Evolutionary conservation across 2,113 vertebrate genomes (phyloP), one percentile per base, ranked within the genome.

Genomic region (Zapus hudsonius): DNA sequence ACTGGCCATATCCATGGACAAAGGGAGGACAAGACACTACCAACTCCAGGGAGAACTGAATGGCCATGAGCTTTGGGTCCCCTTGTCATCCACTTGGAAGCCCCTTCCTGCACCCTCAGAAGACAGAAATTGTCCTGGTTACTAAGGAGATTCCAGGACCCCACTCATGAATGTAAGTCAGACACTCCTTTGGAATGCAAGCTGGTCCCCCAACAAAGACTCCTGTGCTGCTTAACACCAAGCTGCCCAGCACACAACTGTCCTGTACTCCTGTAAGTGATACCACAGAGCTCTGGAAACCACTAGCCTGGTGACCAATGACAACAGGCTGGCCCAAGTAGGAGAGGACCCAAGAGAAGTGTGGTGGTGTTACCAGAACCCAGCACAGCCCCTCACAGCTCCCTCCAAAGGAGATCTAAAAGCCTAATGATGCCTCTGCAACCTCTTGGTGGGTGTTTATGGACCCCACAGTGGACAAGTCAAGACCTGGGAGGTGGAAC

Each of bases 281-380:
- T 22, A 73, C 59, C 52, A 70, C 93, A 96, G 95, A 91, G 88
- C 96, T 79, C 94, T 94, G 96, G 95, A 94, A 96, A 76, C 96
- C 61, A 90, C 90, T 69, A 93, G 96, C 94, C 94, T 93, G 87
- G 96, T 93, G 76, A 96, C 96, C 96, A 94, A 92, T 73, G 13
- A 57, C 25, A n/a, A n/a, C 17, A 4, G 12, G 67, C 27, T 9
- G 11, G 36, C 57, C 27, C 17, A 13, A 17, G 2, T 44, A 20
- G 67, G 57, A 52, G 31, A 33, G 67, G 36, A 36, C 36, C 33
- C 55, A 15, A 0, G 4, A 69, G 47, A 29, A 16, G 2, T 0
- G 11, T 57, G 0, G 2, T n/a, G 42, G 63, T 1, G 22, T 19
- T 4, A 1, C 63, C 12, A 0, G 23, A 22, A 12, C 2, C 59